Percentiles rank a stretch among this genome's conserved stretches.
These are phyloP conservation scores for Tangara arthus DNA, from an alignment of 2,797 vertebrate species.

Conservation along the genomic window DNA sequence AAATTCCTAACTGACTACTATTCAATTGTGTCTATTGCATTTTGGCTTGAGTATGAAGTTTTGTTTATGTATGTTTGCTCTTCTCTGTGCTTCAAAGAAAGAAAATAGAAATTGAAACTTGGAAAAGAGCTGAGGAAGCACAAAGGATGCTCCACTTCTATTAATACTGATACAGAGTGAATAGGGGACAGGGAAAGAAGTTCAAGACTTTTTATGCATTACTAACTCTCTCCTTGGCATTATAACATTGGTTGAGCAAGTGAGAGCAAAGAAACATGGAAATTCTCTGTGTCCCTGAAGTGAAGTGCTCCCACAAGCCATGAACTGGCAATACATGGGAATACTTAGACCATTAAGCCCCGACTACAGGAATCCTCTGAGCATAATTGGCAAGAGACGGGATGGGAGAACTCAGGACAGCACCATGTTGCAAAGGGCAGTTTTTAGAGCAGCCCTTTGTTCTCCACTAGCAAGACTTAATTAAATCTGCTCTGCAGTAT, in stretches of 20 bases:
- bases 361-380: background rate
- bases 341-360: background rate
- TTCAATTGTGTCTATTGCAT: background rate
- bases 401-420: background rate
- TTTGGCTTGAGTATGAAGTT: background rate
- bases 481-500: background rate
- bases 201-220: background rate
- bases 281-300: background rate
- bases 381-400: rapidly evolving
- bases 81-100: constrained; percentile 15
- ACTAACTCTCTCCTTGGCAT: background rate
- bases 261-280: background rate
- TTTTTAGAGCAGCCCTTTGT: background rate
- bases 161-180: background rate
- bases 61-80: background rate
- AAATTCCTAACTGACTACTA: constrained; percentile 19
- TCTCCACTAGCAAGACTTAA: background rate
- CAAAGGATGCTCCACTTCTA: background rate
- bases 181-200: background rate
- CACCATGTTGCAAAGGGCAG: background rate
- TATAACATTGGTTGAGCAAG: background rate
- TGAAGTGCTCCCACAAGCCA: background rate
- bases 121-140: constrained; percentile 4
- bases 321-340: background rate
- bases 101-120: constrained; percentile 25